Evolutionary conservation across 2,888 invertebrate species (phyloP), one percentile per base, ranked within the genome.

Genomic region (Netelia fuscicornis): DNA sequence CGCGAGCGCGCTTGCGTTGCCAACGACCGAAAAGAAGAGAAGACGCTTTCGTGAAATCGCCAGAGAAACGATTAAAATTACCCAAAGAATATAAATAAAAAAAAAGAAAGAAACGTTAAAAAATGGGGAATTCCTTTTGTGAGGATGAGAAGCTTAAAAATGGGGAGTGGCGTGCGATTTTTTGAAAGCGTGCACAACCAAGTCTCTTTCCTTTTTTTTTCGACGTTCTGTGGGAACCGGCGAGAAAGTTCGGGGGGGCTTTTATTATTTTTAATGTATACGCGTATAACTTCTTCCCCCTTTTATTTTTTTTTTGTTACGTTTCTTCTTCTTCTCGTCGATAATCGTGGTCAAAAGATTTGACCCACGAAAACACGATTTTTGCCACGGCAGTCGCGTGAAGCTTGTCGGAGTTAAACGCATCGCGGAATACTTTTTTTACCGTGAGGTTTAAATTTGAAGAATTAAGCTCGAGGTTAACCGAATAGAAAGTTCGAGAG

Each of bases 301-400:
- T 17, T 17, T 17, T 17, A 17, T 17, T 17, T 30, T 30, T 30
- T 30, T 5, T 6, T 17, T 30, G 25, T 25, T 25, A 2, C 56
- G 20, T 2, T 17, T 56, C n/a, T 56, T 56, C 11, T 56, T 56
- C n/a, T 17, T 13, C 17, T 6, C n/a, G 13, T 17, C 1, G 54
- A 56, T 80, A 72, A 80, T 80, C 72, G 56, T 54, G 79, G 79
- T 80, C 72, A 80, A 80, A 65, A 44, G 25, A 65, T 72, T 80
- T 80, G 79, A 80, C 79, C 79, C 56, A n/a, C 58, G 60, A 48
- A 48, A 48, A 48, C 13, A 2, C 11, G 11, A 48, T 0, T 13
- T 48, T 48, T 10, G 13, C 10, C 10, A 48, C 10, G 48, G 13
- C 2, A 48, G 13, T 13, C 10, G 11, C 30, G 30, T 30, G 30